Evolutionary conservation across 2,797 vertebrate species (phyloP), one percentile per base, ranked within the genome.

Genomic region (Microctenopoma steveboyesi): DNA sequence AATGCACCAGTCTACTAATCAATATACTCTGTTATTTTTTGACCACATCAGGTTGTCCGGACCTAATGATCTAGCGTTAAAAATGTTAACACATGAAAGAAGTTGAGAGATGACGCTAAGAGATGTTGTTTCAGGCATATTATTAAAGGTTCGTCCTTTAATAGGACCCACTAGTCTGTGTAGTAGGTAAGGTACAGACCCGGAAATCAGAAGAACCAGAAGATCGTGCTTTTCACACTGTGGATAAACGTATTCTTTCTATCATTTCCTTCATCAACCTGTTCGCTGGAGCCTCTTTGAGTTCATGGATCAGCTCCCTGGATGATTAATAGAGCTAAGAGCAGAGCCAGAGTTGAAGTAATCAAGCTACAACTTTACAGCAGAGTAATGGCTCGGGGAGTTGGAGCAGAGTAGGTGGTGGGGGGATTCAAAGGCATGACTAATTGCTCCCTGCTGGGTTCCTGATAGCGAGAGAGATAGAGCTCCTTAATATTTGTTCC

Each of bases 241-340:
- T 33, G 25, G 30, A 69, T 63, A 28, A 72, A 76, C 62, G 4
- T 40, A 53, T 27, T 72, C 57, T 57, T 62, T 72, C 22, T 57
- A 51, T 18, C 79, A 22, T 54, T 55, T 65, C 52, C 45, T 39
- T 53, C 47, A 3, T 39, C 58, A 14, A 53, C 53, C 51, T 60
- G 51, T 30, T 27, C 0, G 10, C n/a, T 27, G 1, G 65, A 48
- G 50, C 46, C 49, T 66, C 61, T 69, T 69, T 14, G 33, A 72
- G 83, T 59, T 74, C 82, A 89, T 45, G 76, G 86, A 86, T 87
- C 72, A 84, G 74, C 71, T 88, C 81, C 75, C 82, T 79, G 81
- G 59, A 80, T 87, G 81, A 88, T 85, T 78, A 91, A 91, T 80
- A 64, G 75, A 87, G 76, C 45, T 14, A 71, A 70, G 81, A 89